These are phyloP conservation scores for Liposcelis brunnea DNA, from an alignment of 2,888 invertebrate genomes.

Conservation along the genomic window DNA sequence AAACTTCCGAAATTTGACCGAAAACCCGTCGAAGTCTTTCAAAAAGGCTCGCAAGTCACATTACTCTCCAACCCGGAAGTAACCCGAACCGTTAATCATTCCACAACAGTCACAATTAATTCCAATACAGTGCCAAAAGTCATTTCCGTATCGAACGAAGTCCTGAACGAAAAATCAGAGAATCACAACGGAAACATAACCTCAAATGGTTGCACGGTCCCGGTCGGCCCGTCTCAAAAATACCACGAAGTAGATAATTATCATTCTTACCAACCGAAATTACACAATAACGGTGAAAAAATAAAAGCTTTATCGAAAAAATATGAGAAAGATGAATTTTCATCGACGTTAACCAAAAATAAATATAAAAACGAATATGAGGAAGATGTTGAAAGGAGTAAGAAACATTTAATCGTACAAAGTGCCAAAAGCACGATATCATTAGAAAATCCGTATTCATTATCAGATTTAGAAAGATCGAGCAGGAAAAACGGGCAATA, in stretches of 20 bases:
- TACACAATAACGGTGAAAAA: background rate
- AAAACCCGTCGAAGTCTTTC: slow-evolving; percentile 38
- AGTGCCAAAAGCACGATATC: slow-evolving; percentile 35
- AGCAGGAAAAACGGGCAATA: slow-evolving; percentile 25
- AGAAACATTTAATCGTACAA: slow-evolving; percentile 18
- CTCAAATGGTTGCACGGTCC: background rate
- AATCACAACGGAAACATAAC: background rate
- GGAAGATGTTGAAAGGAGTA: background rate
- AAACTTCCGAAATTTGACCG: slow-evolving; percentile 9
- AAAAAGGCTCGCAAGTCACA: slow-evolving; percentile 64
- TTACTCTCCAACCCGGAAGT: slow-evolving; percentile 29
- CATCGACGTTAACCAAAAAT: background rate
- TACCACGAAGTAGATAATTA: slow-evolving; percentile 2
- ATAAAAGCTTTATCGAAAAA: background rate
- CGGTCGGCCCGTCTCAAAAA: slow-evolving; percentile 3
- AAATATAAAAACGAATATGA: background rate
- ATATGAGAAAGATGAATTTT: slow-evolving; percentile 1
- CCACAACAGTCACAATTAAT: background rate
- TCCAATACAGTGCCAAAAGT: background rate
- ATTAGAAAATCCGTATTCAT: slow-evolving; percentile 14
- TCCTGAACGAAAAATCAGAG: background rate
- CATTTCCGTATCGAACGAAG: slow-evolving; percentile 23
- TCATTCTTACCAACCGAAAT: background rate
- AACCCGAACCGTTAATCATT: background rate
- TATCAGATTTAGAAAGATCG: slow-evolving; percentile 15